Evolutionary conservation across 2,888 invertebrate species (phyloP).

Genomic region (Drosophila affinis): DNA sequence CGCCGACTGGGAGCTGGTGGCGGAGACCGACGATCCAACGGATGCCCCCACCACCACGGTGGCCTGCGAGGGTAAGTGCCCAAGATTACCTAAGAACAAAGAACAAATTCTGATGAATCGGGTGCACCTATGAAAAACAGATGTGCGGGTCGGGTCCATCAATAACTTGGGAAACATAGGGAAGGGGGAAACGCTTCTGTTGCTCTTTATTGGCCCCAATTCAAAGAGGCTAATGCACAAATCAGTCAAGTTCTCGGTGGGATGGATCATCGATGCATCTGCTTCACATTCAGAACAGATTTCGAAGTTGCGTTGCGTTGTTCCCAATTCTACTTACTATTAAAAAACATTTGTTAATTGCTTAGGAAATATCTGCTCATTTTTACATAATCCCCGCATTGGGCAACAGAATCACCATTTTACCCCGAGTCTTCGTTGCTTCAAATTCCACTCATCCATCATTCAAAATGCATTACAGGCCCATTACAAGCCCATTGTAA

Average conservation of each 20-base stretch:
- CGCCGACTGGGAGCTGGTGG: conserved; percentile 62
- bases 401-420: conserved; percentile 6
- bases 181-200: conserved; percentile 30
- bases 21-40: conserved; percentile 28
- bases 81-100: conserved; percentile 29
- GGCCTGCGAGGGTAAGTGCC: conserved; percentile 81
- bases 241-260: conserved; percentile 41
- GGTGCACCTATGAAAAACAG: conserved; percentile 58
- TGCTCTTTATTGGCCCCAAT: conserved; percentile 32
- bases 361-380: background rate
- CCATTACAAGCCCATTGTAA: conserved; percentile 35
- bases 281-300: conserved; percentile 2
- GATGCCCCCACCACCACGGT: conserved; percentile 42
- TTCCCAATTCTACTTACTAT: background rate
- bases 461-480: conserved; percentile 37
- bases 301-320: background rate
- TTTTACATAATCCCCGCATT: conserved; percentile 8
- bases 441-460: conserved; percentile 35
- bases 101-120: conserved; percentile 23
- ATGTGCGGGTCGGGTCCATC: conserved; percentile 49
- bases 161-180: conserved; percentile 38
- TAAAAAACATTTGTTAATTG: background rate
- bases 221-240: conserved; percentile 42
- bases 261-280: conserved; percentile 36
- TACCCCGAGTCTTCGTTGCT: conserved; percentile 15